Conservation (phyloP, 2,113 vertebrate species). For the Romanogobio albipinnatus region DNA sequence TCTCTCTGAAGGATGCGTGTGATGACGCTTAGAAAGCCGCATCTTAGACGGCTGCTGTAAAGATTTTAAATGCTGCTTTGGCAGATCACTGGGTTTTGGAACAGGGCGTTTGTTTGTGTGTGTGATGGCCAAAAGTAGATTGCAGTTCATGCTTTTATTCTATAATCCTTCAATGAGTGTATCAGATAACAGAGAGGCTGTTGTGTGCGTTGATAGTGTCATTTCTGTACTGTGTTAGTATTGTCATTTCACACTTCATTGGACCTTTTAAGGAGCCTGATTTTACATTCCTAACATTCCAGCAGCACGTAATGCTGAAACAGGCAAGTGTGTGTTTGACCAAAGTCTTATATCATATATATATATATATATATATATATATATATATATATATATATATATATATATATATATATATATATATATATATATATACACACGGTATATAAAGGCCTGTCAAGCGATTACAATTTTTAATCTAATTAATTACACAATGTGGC, state of each 20-base stretch:
- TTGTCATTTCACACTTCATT: slow-evolving; percentile 4
- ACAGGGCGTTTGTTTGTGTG: background rate
- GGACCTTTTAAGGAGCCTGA: background rate
- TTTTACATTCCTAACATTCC: slow-evolving; percentile 6
- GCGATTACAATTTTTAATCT: too few relatives aligned
- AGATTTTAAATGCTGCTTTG: background rate
- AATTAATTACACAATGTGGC: too few relatives aligned
- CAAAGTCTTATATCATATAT: background rate
- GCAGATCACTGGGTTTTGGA: background rate
- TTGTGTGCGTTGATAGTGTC: background rate
- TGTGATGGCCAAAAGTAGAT: background rate
- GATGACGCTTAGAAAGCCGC: background rate
- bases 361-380: too few relatives aligned
- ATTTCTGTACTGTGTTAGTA: background rate
- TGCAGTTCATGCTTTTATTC: background rate
- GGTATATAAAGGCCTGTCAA: too few relatives aligned
- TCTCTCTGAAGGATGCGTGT: background rate
- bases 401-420: too few relatives aligned
- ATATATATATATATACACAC: too few relatives aligned
- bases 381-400: too few relatives aligned
- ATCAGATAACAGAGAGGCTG: slow-evolving; percentile 13
- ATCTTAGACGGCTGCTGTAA: background rate
- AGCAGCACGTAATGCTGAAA: background rate
- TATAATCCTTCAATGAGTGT: background rate
- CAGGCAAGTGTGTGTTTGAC: background rate